Evolutionary conservation across 2,797 vertebrate species (phyloP), one percentile per base, ranked within the genome.

Genomic region (Sebastes matsubarae): DNA sequence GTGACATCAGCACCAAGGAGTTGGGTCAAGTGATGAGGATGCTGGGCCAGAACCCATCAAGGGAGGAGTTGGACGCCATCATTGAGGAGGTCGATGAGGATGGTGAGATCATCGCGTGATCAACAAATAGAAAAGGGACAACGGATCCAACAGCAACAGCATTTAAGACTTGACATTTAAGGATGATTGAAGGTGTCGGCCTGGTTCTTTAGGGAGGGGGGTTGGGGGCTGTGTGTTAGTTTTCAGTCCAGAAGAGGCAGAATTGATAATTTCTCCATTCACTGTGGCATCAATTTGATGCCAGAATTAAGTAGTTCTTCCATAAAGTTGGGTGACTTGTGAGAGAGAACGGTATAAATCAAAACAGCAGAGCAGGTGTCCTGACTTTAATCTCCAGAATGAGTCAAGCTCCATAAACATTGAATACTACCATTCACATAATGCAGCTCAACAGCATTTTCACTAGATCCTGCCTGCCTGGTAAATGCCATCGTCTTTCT

Each of bases 1-100:
- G 98, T 68, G 98, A 99, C 77, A 99, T 99, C 96, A 99, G 98
- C 96, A 99, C 98, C 95, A 99, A 98, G 93, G 98, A 99, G 96
- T 60, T 99, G 97, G 98, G 98, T 70, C 96, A 95, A 0, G 98
- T 99, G 90, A 99, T 99, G 98, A 96, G 97, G 94, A 99, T 99
- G 97, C 89, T 99, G 93, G 98, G 98, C 30, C 98, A 99, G 95
- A 99, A 97, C 34, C 98, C 98, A 86, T 97, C 97, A 81, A 97
- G 97, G 88, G 98, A 99, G 92, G 98, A 99, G 96, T 65, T 99
- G 96, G 97, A 98, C 2, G 98, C 98, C 94, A 99, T 99, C 97
- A 99, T 99, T 5, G 98, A 99, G 95, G 98, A 99, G 95, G 98
- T 99, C 87, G 98, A 99, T 3, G 98, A 99, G 91, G 98, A 99